phyloP scores from a whole-genome alignment of 2,113 vertebrate genomes.

The Colaptes auratus region DNA sequence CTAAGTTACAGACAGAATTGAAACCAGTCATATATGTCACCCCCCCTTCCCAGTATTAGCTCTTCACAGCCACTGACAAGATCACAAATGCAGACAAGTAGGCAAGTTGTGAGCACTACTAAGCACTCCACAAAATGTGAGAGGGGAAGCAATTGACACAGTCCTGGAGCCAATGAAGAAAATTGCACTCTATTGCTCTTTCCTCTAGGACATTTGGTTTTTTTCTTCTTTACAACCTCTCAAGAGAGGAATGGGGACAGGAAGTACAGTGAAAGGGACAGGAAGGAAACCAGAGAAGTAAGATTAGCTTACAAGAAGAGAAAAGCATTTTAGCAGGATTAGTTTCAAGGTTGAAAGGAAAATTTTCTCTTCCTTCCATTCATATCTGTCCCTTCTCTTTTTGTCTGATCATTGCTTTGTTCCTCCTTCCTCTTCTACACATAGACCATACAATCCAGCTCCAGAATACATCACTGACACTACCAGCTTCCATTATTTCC shows the following conservation, averaged over 20 bases:
- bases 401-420: background rate
- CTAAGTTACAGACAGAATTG: background rate
- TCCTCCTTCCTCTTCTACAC: background rate
- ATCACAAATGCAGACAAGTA: background rate
- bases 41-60: background rate
- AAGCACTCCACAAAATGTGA: background rate
- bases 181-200: background rate
- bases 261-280: too few relatives aligned
- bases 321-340: background rate
- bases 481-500: background rate
- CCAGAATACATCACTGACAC: background rate
- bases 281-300: background rate
- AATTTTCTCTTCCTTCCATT: background rate
- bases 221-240: rapidly evolving
- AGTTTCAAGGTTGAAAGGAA: background rate
- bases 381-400: background rate
- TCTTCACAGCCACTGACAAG: background rate
- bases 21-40: background rate
- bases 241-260: rapidly evolving
- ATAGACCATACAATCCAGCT: background rate
- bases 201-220: rapidly evolving
- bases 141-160: background rate
- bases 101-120: background rate
- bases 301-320: background rate
- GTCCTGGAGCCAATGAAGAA: background rate